Evolutionary conservation across 2,888 invertebrate species (phyloP), one percentile per base, ranked within the genome.

Genomic region (Aphidius colemani): DNA sequence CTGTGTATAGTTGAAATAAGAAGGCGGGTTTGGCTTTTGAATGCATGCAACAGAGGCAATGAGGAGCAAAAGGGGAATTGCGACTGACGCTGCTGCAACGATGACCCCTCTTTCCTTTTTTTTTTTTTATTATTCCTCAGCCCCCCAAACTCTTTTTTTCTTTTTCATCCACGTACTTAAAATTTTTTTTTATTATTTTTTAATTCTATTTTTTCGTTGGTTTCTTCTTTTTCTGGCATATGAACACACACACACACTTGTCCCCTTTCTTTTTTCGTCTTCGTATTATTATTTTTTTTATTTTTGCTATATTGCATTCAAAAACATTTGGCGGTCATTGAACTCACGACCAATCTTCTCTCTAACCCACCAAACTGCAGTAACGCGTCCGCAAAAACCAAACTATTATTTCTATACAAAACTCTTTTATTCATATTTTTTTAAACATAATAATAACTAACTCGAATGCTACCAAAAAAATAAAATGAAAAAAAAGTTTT

Each of bases 271-370:
- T 57, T 63, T 66, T 30, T 30, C 2, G 30, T 30, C 30, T 30
- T 30, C 3, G 3, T 30, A 30, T 30, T 30, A 30, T 30, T 30
- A 30, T 30, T 30, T 5, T 30, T 30, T 5, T 30, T 30, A 30
- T 30, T 30, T 30, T 30, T 64, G 67, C 71, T 65, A 71, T 30
- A 30, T 30, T 30, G 72, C 74, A 76, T 77, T 80, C 78, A 76
- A 77, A 76, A 79, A 78, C 79, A 78, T 79, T 79, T 74, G 77
- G 77, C 75, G 78, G 80, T 74, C 81, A 72, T 79, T 78, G 80
- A 63, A 80, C 80, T 80, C 72, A 71, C 69, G 69, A 69, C 78
- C 57, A 45, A 39, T 30, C 44, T 44, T 55, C 55, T 55, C 46
- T 57, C 62, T 51, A 78, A 78, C 77, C 77, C 78, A 75, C 75